These are phyloP conservation scores for Lordiphosa collinella DNA, from an alignment of 1,140 invertebrate genomes.

Conservation along the genomic window DNA sequence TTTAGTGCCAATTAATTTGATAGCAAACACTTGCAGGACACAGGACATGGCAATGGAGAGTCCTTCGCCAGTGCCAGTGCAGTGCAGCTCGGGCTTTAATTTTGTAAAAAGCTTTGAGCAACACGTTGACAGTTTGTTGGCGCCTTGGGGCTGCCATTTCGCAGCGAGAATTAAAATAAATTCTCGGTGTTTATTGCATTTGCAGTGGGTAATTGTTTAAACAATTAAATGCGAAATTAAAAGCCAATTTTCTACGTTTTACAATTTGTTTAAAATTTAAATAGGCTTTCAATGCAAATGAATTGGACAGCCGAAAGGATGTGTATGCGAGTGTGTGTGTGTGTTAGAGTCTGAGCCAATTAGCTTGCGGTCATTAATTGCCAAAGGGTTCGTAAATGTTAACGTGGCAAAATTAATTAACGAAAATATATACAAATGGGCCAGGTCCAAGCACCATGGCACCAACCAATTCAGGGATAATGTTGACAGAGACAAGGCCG, in stretches of 20 bases:
- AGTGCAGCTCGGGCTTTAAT: constrained; percentile 50
- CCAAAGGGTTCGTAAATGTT: constrained; percentile 43
- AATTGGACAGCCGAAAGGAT: constrained; percentile 25
- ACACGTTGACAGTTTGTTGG: constrained; percentile 34
- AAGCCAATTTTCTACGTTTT: constrained; percentile 25
- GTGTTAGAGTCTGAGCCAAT: constrained; percentile 18
- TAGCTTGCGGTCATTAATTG: constrained; percentile 49
- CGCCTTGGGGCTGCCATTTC: constrained; percentile 42
- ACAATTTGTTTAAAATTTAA: constrained; percentile 63
- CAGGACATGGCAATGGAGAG: constrained; percentile 22
- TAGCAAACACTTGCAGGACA: constrained; percentile 60
- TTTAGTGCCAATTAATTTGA: constrained; percentile 76
- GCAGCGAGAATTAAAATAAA: constrained; percentile 66
- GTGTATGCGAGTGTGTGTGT: constrained; percentile 15
- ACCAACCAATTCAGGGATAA: too few species aligned
- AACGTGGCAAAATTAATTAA: constrained; percentile 53
- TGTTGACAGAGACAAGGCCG: neutral
- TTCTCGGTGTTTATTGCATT: constrained; percentile 70
- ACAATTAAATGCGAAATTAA: constrained; percentile 74
- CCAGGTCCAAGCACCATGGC: neutral
- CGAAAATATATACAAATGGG: constrained; percentile 4
- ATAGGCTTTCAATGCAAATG: constrained; percentile 67
- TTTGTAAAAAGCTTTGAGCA: constrained; percentile 64
- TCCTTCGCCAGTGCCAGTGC: neutral
- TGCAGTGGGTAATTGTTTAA: constrained; percentile 70